Conservation (phyloP, 2,888 invertebrate species). For the Drosophila macrospina region DNA sequence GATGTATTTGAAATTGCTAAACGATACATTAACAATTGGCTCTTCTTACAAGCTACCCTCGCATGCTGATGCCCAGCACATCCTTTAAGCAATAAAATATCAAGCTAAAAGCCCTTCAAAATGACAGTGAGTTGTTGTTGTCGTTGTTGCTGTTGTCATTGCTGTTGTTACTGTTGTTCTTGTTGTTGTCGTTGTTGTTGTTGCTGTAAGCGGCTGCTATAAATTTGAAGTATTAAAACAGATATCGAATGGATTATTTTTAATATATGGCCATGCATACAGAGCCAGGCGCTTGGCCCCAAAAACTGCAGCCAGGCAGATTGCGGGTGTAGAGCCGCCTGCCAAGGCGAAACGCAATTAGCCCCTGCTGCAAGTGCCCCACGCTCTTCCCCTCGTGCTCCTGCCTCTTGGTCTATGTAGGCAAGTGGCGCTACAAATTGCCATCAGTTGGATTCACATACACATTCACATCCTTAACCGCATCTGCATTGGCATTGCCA, state of each 20-base stretch:
- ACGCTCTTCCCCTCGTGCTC: neutral
- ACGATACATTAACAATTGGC: no score
- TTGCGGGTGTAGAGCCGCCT: slow-evolving; percentile 48
- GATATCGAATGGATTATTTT: slow-evolving; percentile 79
- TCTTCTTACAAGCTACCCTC: slow-evolving; percentile 38
- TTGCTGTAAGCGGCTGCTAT: slow-evolving; percentile 66
- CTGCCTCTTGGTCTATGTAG: slow-evolving; percentile 28
- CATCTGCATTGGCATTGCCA: slow-evolving; percentile 50
- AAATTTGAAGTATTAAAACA: slow-evolving; percentile 79
- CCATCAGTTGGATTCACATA: slow-evolving; percentile 58
- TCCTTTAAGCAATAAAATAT: slow-evolving; percentile 79
- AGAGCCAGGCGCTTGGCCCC: slow-evolving; percentile 30
- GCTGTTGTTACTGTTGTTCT: slow-evolving; percentile 30
- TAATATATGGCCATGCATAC: slow-evolving; percentile 73
- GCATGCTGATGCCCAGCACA: slow-evolving; percentile 51
- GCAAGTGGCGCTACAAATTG: slow-evolving; percentile 69
- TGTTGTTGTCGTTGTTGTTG: slow-evolving; percentile 37
- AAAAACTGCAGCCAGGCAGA: slow-evolving; percentile 64
- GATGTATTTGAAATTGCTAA: neutral
- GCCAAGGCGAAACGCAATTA: slow-evolving; percentile 72
- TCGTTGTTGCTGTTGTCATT: slow-evolving; percentile 26
- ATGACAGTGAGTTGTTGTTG: slow-evolving; percentile 62
- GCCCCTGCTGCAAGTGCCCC: slow-evolving; percentile 64
- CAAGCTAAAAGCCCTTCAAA: slow-evolving; percentile 77
- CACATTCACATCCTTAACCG: slow-evolving; percentile 34